Percentiles rank a stretch among this genome's conserved stretches.
phyloP scores from a whole-genome alignment of 2,888 invertebrate genomes.

The Panorpa germanica region DNA sequence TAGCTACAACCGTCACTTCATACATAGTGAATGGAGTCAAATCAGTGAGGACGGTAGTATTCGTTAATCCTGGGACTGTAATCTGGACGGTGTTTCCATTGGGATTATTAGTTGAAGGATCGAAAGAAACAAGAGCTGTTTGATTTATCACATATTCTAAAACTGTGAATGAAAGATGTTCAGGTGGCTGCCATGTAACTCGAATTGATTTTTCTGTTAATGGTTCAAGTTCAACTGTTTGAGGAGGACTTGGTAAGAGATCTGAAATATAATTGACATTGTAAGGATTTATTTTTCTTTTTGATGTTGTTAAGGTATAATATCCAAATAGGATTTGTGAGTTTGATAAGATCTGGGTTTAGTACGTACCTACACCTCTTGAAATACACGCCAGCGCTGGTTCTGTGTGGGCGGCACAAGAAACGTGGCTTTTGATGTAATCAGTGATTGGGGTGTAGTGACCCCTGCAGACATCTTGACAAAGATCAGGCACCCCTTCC shows the following conservation, averaged over 20 bases:
- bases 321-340: too few species aligned
- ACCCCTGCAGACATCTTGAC: conserved; percentile 70
- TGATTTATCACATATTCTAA: conserved; percentile 52
- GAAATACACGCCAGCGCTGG: conserved; percentile 68
- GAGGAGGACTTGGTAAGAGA: conserved; percentile 55
- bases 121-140: conserved; percentile 48
- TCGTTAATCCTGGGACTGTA: conserved; percentile 38
- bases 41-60: conserved; percentile 36
- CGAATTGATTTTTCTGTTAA: conserved; percentile 51
- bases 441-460: conserved; percentile 73
- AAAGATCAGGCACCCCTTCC: conserved; percentile 65
- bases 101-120: conserved; percentile 22
- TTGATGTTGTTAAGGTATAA: too few species aligned
- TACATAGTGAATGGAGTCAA: conserved; percentile 68
- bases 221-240: conserved; percentile 50
- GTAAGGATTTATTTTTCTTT: too few species aligned
- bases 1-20: conserved; percentile 52
- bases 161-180: conserved; percentile 40
- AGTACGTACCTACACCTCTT: conserved; percentile 62
- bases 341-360: too few species aligned
- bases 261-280: conserved; percentile 32
- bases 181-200: conserved; percentile 50
- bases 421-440: conserved; percentile 66
- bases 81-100: conserved; percentile 28
- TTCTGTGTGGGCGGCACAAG: conserved; percentile 65